Evolutionary conservation across 2,888 invertebrate species (phyloP).

Genomic region (Polydrusus pterygomalis): DNA sequence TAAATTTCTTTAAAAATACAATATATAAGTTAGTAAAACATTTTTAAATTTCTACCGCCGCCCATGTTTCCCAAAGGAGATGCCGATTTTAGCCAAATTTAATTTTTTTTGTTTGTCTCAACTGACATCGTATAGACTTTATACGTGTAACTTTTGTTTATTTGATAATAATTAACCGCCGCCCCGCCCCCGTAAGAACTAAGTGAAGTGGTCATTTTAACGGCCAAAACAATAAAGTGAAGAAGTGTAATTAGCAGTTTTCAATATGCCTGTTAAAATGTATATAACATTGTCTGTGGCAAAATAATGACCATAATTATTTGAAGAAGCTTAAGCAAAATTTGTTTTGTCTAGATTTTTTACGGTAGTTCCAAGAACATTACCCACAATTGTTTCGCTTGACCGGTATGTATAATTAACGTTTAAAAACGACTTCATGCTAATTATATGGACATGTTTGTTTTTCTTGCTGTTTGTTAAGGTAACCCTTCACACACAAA

Average conservation of each 20-base stretch:
- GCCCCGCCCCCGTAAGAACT: too few species aligned
- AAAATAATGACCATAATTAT: slow-evolving; percentile 20
- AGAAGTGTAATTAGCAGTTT: slow-evolving; percentile 15
- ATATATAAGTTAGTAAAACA: too few species aligned
- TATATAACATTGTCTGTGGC: neutral
- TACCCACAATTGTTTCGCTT: slow-evolving; percentile 16
- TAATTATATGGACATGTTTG: neutral
- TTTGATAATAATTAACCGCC: slow-evolving; percentile 2
- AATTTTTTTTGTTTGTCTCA: too few species aligned
- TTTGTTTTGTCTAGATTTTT: slow-evolving; percentile 11
- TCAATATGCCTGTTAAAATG: slow-evolving; percentile 5
- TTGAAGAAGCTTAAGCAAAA: slow-evolving; percentile 25
- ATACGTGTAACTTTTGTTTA: too few species aligned
- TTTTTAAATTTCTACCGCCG: too few species aligned
- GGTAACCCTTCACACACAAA: too few species aligned
- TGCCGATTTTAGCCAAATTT: too few species aligned
- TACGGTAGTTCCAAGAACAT: slow-evolving; percentile 21
- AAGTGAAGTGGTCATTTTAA: neutral
- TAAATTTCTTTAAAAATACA: too few species aligned
- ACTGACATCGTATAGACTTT: too few species aligned
- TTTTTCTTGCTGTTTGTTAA: too few species aligned
- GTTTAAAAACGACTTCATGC: neutral
- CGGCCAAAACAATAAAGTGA: slow-evolving; percentile 1
- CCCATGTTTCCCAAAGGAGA: too few species aligned
- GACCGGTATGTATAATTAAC: neutral